phyloP scores from a whole-genome alignment of 2,113 vertebrate species.

The Pygoscelis antarcticus region DNA sequence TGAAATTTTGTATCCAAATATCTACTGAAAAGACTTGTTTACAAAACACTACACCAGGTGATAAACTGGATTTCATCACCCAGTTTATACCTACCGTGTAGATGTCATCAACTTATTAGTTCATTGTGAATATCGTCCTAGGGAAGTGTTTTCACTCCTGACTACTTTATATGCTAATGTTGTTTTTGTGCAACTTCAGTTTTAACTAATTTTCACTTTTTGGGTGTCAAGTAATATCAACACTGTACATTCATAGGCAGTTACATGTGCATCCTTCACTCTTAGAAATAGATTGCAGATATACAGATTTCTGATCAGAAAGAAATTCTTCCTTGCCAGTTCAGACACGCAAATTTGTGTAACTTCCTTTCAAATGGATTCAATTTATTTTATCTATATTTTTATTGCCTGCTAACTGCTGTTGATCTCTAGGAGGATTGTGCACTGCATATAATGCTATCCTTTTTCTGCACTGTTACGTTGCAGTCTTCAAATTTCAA shows the following conservation, averaged over 20 bases:
- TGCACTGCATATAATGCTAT: not conserved
- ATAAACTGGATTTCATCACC: not conserved
- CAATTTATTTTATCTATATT: not conserved
- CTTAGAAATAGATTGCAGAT: not conserved
- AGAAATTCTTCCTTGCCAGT: not conserved
- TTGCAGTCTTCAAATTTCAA: not conserved
- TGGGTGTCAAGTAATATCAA: not conserved
- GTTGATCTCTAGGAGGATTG: not conserved
- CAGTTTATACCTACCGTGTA: not conserved
- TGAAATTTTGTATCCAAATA: conserved; percentile 13
- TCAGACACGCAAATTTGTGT: not conserved
- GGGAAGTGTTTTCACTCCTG: not conserved
- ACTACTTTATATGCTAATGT: not conserved
- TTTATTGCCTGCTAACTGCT: not conserved
- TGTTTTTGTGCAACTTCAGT: not conserved
- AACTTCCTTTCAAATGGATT: not conserved
- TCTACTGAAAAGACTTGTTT: conserved; percentile 15
- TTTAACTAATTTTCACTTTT: not conserved
- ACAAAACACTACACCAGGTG: not conserved
- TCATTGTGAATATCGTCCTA: not conserved
- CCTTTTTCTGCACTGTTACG: not conserved
- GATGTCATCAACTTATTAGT: not conserved
- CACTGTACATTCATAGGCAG: not conserved
- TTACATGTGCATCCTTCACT: not conserved
- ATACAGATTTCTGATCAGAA: not conserved